Percentiles rank a stretch among this genome's conserved stretches.
These are phyloP conservation scores for Garrulus glandarius DNA, from an alignment of 2,797 vertebrate species.

Conservation along the genomic window DNA sequence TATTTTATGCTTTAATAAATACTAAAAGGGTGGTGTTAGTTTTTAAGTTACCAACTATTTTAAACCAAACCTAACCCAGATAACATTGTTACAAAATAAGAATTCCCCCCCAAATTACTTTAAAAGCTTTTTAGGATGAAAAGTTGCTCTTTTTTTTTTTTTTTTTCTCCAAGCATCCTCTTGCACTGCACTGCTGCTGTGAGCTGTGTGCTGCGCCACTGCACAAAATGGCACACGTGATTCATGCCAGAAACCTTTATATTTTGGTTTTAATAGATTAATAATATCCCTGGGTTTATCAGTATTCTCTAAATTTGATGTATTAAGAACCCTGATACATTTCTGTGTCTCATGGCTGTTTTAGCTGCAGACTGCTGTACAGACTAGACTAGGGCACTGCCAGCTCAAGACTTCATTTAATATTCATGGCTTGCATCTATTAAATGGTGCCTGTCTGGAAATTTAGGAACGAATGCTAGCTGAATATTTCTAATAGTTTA, in stretches of 20 bases:
- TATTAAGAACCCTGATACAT: fast-evolving
- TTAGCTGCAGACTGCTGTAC: background rate
- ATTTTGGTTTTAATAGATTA: background rate
- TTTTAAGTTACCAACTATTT: background rate
- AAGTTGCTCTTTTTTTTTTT: background rate
- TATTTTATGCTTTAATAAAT: background rate
- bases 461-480: background rate
- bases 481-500: background rate
- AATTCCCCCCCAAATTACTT: background rate
- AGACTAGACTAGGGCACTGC: background rate
- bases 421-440: background rate
- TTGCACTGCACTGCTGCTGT: background rate
- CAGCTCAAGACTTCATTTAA: background rate
- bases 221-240: background rate
- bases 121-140: background rate
- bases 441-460: background rate
- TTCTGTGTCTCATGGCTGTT: background rate
- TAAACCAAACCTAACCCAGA: background rate
- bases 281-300: background rate
- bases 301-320: background rate
- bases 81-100: background rate
- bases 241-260: background rate
- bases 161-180: background rate
- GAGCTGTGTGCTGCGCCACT: background rate
- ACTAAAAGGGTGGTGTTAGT: background rate